Evolutionary conservation across 2,888 invertebrate species (phyloP), one percentile per base, ranked within the genome.

Genomic region (Sesia bembeciformis): DNA sequence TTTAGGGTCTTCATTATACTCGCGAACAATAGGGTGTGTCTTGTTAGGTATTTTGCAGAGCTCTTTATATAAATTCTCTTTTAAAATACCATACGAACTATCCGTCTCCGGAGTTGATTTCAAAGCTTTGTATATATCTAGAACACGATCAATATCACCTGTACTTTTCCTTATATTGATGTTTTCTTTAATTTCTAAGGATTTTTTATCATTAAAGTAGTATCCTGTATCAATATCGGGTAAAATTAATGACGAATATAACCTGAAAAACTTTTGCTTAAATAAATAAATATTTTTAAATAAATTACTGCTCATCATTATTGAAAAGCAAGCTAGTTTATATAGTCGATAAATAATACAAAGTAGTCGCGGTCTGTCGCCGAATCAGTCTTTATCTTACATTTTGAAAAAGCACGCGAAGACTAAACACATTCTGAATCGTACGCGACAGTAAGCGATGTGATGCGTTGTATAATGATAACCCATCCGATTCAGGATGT

Each of bases 1-100:
- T 58, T 80, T 76, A 0, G 94, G 93, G 51, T 92, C 83, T n/a
- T 91, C 85, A 3, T 87, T 90, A 72, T 93, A 93, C 3, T 81
- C 60, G 46, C 79, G 66, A 1, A 95, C 89, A 5, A 79, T 75
- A 2, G 94, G 94, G 76, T 96, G 94, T 4, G 95, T 94, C 64
- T 66, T 83, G 76, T 97, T 97, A 0, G 97, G 96, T 60, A 97
- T 90, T 76, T 86, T 91, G 53, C 82, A 74, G n/a, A 94, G 78
- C 78, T 94, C 94, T 51, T 76, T 71, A 4, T 85, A 72, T 8
- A 94, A 78, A 56, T 88, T 68, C 38, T 84, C 65, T 62, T 66
- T 74, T 4, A 80, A 53, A 49, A 52, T 63, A 42, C 69, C 56
- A 58, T 76, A 76, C 0, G 60, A 57, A 38, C 7, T 8, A 61